Evolutionary conservation across 2,113 vertebrate genomes (phyloP), one percentile per base, ranked within the genome.

Genomic region (Furnarius figulus): DNA sequence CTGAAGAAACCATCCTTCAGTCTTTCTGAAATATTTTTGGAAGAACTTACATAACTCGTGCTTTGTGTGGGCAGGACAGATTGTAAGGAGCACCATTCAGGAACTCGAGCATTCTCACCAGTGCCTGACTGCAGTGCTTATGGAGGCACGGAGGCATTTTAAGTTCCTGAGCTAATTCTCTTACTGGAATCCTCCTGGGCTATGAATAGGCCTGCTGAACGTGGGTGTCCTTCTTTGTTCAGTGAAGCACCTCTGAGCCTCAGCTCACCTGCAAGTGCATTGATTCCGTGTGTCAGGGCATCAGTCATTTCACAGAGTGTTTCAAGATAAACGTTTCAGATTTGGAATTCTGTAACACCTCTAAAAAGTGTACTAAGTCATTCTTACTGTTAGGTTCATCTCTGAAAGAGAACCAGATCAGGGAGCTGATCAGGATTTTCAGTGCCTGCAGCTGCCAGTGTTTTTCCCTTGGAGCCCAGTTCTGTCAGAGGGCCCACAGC

Each of bases 11-110:
- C 56, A 40, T n/a, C 44, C 78, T 85, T 27, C 49, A 62, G 73
- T 65, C 66, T 84, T 89, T 79, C 80, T 50, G 73, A 84, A 93
- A 12, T 89, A 61, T 74, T 97, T 95, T 71, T 78, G 66, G 72
- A 93, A 56, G 77, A 90, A 68, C 55, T 90, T 94, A 31, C 8
- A 0, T 90, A 92, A 89, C 46, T 91, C 40, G 6, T 61, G 47
- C 74, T 90, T 50, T 66, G 61, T 80, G 86, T 92, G 80, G 81
- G 89, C 76, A 50, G 65, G 30, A 19, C 66, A 68, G 87, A 56
- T 70, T 90, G 73, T 53, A 67, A 39, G 0, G 1, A 72, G 67
- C 50, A 30, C 59, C 5, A 7, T 56, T 93, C 75, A 85, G 63
- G 30, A 88, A 70, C n/a, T 85, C 0, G 1, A 44, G 63, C 73